Evolutionary conservation across 1,140 invertebrate species (phyloP).

Genomic region (Holcopasites calliopsidis): DNA sequence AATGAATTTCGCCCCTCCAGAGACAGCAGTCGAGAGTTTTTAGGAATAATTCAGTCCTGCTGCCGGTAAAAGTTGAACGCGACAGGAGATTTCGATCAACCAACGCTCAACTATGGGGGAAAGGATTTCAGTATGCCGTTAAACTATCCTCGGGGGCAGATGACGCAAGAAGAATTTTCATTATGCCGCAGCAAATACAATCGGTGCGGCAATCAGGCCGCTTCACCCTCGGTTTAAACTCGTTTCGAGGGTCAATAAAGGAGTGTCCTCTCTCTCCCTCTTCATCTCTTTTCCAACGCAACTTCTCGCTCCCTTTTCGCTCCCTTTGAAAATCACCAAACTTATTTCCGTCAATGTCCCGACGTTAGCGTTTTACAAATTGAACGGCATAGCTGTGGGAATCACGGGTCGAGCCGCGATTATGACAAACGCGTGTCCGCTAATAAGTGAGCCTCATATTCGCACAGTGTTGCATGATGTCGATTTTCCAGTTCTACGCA

Average conservation of each 20-base stretch:
- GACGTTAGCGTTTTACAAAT: conserved; percentile 35
- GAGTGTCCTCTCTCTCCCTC: conserved; percentile 5
- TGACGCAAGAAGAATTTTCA: conserved; percentile 62
- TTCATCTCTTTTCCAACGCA: background rate
- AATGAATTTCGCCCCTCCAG: conserved; percentile 6
- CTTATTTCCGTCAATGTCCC: conserved; percentile 39
- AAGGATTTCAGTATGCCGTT: conserved; percentile 16
- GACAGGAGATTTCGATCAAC: conserved; percentile 13
- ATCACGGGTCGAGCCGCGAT: background rate
- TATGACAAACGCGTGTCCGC: background rate
- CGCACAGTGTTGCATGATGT: background rate
- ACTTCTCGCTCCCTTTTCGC: conserved; percentile 30
- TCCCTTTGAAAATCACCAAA: conserved; percentile 38
- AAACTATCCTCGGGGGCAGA: conserved; percentile 44
- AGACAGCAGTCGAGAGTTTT: background rate
- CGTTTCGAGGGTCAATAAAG: conserved; percentile 58
- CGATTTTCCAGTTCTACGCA: too few relatives aligned
- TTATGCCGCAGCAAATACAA: conserved; percentile 48
- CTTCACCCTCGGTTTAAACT: conserved; percentile 59
- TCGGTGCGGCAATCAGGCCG: conserved; percentile 55
- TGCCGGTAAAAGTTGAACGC: background rate
- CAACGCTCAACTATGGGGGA: background rate
- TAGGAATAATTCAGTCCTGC: too few relatives aligned
- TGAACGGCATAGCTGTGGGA: conserved; percentile 17
- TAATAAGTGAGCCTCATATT: conserved; percentile 6